phyloP scores from a whole-genome alignment of 2,888 invertebrate genomes.

The Xestia sexstrigata region DNA sequence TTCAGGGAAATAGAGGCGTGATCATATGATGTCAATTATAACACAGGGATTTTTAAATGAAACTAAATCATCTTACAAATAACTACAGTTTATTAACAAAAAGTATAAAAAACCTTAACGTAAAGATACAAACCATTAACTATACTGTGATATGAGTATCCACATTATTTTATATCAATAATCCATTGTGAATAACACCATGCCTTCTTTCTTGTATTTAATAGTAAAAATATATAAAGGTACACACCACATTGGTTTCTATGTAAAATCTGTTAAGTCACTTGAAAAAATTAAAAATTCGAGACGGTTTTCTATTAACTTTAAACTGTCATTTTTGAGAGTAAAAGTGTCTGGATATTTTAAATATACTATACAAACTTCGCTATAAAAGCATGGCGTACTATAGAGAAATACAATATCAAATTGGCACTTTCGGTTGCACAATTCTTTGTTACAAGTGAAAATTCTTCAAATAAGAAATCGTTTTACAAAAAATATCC shows the following conservation, averaged over 20 bases:
- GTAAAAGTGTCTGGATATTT: constrained; percentile 7
- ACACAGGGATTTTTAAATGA: constrained; percentile 28
- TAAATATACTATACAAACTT: constrained; percentile 1
- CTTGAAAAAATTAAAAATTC: background rate
- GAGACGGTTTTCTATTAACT: background rate
- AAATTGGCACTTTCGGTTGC: constrained; percentile 72
- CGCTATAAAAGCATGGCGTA: constrained; percentile 38
- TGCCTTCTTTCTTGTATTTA: constrained; percentile 33
- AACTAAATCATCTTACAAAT: constrained; percentile 38
- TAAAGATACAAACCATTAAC: constrained; percentile 58
- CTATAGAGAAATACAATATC: constrained; percentile 6
- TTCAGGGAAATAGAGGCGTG: background rate
- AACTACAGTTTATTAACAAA: constrained; percentile 74
- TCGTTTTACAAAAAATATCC: constrained; percentile 69
- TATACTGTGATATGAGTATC: constrained; percentile 48
- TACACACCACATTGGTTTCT: background rate
- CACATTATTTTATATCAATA: constrained; percentile 42
- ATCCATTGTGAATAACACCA: constrained; percentile 39
- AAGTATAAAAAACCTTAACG: constrained; percentile 61
- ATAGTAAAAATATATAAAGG: background rate
- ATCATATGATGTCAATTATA: background rate
- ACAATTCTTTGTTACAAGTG: constrained; percentile 70
- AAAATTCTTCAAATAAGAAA: constrained; percentile 89
- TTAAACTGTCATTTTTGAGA: background rate
- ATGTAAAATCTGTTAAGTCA: background rate